Evolutionary conservation across 1,140 invertebrate genomes (phyloP), one percentile per base, ranked within the genome.

Genomic region (Lanistes nyassanus): DNA sequence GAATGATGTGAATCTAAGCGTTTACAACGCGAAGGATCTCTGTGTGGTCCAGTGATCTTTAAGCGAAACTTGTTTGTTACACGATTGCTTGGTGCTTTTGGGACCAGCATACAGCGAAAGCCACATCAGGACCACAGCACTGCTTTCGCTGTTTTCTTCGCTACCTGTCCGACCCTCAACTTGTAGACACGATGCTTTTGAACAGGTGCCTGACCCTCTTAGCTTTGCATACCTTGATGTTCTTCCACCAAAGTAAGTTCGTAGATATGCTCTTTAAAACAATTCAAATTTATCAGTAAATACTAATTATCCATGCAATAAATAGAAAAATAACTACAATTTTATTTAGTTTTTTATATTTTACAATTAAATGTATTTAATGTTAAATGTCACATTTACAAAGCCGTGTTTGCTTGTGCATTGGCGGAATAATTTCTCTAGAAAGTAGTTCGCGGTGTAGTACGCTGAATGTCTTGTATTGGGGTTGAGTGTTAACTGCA

Each of bases 201-300:
- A 72, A 72, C 69, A 72, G 69, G 69, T 72, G 69, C 69, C 69
- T 56, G 69, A 72, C 69, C 37, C 69, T 72, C 53, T 70, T 13
- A 29, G 26, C 36, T 56, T 19, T 34, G 55, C 69, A 72, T 72
- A 72, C 69, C 69, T 72, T 72, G 53, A 36, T 37, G n/a, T 56
- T 53, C 55, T 29, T 72, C 69, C 69, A 56, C 69, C 0, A 72
- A 60, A 72, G 56, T 62, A 42, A 60, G 69, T 72, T 60, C 69
- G 16, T 36, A 23, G 21, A 56, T 16, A 21, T 23, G 29, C n/a
- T 4, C 19, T 21, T 9, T 5, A 34, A 21, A 36, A 31, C 29
- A 6, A 64, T 34, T 64, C 23, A 64, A 34, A 21, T 0, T 64
- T 6, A 19, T 9, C 34, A 2, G 29, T 26, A 34, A 64, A 36